Evolutionary conservation across 2,888 invertebrate species (phyloP), one percentile per base, ranked within the genome.

Genomic region (Cephus pygmeus): DNA sequence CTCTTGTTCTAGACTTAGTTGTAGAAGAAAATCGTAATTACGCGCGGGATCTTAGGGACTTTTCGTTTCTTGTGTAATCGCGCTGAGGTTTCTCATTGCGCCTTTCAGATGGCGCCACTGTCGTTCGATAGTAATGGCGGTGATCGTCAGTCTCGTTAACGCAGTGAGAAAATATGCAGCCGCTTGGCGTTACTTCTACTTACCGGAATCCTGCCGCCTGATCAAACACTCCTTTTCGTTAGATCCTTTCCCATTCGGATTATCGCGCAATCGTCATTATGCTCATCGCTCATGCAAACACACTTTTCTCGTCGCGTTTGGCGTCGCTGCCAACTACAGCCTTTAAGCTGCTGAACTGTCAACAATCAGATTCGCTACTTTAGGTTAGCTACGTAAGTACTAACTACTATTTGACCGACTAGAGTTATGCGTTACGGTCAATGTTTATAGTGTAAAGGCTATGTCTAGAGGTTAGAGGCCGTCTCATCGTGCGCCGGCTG

Each of bases 141-240:
- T 0, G 56, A 56, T 56, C 9, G 56, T 56, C 56, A 23, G 23
- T 23, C 56, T 56, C 56, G 56, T 56, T 56, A 56, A 56, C 56
- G 56, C 56, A 23, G 56, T 56, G 56, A 23, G 56, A 56, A 56
- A 9, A 23, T 23, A 56, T 56, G 56, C 76, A n/a, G 75, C 40
- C 75, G 75, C 33, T n/a, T 30, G 33, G 30, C 56, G 56, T 77
- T 81, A 82, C 80, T 83, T 80, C 78, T 79, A 79, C 80, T 75
- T 71, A 56, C 56, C 80, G 78, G 79, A 80, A 79, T 74, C 81
- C 80, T 75, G 81, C 81, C 83, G 86, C 85, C 86, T 86, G 86
- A 85, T 86, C 86, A 86, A 86, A 86, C 84, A 86, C 83, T 81
- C 79, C 73, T 71, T 75, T 78, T 78, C 79, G 76, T n/a, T 69